Base-by-base conservation (phyloP, 2,797 vertebrate genomes). In the Malurus splendens region DNA sequence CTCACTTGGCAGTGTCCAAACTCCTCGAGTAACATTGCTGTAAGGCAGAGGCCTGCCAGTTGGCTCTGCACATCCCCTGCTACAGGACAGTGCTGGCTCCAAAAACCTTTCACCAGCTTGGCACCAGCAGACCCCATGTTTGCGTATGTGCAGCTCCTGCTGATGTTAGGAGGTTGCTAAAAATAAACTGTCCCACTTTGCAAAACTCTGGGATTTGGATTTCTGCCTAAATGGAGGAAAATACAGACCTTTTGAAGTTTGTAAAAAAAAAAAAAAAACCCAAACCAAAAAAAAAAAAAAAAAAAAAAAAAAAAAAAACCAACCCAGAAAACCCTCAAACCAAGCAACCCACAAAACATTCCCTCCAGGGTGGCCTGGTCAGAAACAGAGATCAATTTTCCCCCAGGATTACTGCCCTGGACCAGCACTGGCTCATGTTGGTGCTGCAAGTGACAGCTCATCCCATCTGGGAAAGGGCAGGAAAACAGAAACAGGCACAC, bases 1-100 rank as follows among this genome's bases (percentile, higher is more conserved):
- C 75, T 90, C 61, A 57, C 72, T 93, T 90, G 82, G 82, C 89
- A 80, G 82, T 44, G 76, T 51, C 61, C 73, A 74, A 57, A 32
- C 57, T 87, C 75, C 71, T 73, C 71, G 18, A 23, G 57, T 85
- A 89, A 76, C 0, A 1, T 1, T 79, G 60, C 60, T 1, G 0
- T 54, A 76, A 62, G 11, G 27, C 78, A 56, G 16, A 28, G 59
- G 16, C 59, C 67, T 59, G 77, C 64, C 90, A 91, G 84, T 11
- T 93, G 89, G 89, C 89, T 71, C 89, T 36, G 67, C 39, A 45
- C 27, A 45, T 30, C 22, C 67, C 32, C 83, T 88, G 75, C 60
- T 27, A 62, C 30, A 18, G 67, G n/a, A 75, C 65, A 74, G 27
- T 1, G 7, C 3, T 77, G 82, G 33, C 61, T 90, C 36, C 75